Evolutionary conservation across 2,888 invertebrate genomes (phyloP), one percentile per base, ranked within the genome.

Genomic region (Synergus gifuensis): DNA sequence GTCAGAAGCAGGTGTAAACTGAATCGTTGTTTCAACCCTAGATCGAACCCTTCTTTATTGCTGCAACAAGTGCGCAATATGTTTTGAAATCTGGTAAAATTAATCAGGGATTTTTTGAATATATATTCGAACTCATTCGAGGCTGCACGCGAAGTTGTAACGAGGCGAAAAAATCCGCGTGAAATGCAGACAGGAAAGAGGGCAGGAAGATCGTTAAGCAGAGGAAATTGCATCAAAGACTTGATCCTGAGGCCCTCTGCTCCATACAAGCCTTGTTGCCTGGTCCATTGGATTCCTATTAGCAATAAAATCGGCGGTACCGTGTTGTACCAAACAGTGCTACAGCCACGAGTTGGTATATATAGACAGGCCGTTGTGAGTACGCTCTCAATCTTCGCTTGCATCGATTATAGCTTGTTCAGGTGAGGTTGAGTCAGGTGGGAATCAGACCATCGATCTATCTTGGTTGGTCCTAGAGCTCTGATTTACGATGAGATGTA

Each of bases 291-390:
- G 85, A 87, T 87, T 89, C 85, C 88, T 88, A 89, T 89, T 90
- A 89, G 89, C 89, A 89, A 89, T 89, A 88, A 90, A 90, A 88
- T 88, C 86, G 76, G 22, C 73, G 46, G 64, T 54, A 77, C 36
- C 40, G 4, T 40, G 18, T 66, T 62, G 22, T 62, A 62, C 60
- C 22, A 62, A 62, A 62, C 60, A 28, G 22, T 62, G 18, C 60
- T 62, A 14, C 22, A 62, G n/a, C n/a, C 9, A 3, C 9, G 18
- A 58, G 54, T 28, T 12, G 60, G 60, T 62, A 62, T 62, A 62
- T 62, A 62, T 62, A 62, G 22, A 62, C 28, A 58, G n/a, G n/a
- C 9, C n/a, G 8, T 9, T 58, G 18, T 58, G 54, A 58, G 60
- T 62, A 62, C 22, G 28, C 60, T 62, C 60, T 62, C 22, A 62